Evolutionary conservation across 2,113 vertebrate genomes (phyloP).

Genomic region (Poeciliopsis prolifica): DNA sequence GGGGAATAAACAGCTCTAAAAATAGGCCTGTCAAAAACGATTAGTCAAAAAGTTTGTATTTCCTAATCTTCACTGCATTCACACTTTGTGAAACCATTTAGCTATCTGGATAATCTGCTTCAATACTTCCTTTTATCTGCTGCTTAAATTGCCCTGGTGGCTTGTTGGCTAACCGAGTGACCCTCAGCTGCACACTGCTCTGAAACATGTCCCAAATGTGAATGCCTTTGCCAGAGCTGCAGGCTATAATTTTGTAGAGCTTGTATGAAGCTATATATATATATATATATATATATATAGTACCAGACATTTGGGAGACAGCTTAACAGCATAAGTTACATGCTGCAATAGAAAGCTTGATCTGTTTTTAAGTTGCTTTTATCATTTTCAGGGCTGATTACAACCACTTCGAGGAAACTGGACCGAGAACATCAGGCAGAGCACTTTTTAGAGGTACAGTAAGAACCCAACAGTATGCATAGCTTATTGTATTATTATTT

Average conservation of each 20-base stretch:
- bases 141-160: conserved; percentile 37
- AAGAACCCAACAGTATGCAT: conserved; percentile 30
- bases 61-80: conserved; percentile 1
- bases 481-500: conserved; percentile 60
- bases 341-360: background rate
- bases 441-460: conserved; percentile 95
- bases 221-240: conserved; percentile 33
- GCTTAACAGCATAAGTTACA: background rate
- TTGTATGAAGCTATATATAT: background rate
- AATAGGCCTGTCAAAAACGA: no score
- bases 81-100: conserved; percentile 17
- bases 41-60: no score
- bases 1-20: no score
- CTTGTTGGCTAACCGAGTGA: conserved; percentile 39
- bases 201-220: conserved; percentile 44
- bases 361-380: conserved; percentile 13
- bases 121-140: conserved; percentile 47
- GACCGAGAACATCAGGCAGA: conserved; percentile 97
- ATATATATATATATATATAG: no score
- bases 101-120: conserved; percentile 34
- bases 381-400: conserved; percentile 88
- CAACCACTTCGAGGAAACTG: conserved; percentile 94
- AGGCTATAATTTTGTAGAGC: conserved; percentile 5
- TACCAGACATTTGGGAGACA: background rate
- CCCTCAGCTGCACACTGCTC: conserved; percentile 27